These are phyloP conservation scores for Burhinus oedicnemus DNA, from an alignment of 2,113 vertebrate genomes.

Conservation along the genomic window DNA sequence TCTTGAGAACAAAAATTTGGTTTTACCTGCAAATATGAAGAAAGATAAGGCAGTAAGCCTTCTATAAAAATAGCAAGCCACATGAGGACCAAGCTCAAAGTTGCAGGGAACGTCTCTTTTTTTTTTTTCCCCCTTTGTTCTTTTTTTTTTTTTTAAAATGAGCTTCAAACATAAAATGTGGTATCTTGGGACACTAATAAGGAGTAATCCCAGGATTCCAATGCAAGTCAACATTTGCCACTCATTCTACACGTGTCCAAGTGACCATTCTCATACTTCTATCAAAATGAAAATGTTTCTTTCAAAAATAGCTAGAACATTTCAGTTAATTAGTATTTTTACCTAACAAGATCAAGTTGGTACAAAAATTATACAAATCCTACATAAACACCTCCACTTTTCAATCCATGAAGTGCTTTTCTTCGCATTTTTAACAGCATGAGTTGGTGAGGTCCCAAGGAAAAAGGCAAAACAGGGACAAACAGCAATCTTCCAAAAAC, in stretches of 20 bases:
- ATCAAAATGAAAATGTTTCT: neutral
- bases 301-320: neutral
- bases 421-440: neutral
- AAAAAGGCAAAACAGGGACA: neutral
- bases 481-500: neutral
- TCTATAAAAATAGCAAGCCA: neutral
- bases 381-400: neutral
- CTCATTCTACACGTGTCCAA: neutral
- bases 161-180: neutral
- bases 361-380: neutral
- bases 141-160: neutral
- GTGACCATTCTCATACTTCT: neutral
- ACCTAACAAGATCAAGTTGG: neutral
- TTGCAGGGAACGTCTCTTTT: neutral
- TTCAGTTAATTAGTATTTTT: neutral
- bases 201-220: neutral
- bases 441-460: neutral
- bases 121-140: too few species aligned
- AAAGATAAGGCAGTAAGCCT: neutral
- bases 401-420: neutral
- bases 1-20: neutral
- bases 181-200: neutral
- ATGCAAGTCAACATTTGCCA: neutral
- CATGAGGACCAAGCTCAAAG: neutral
- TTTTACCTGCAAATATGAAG: neutral